Base-by-base conservation (phyloP, 2,888 invertebrate genomes). In the Entomobrya multifasciata region DNA sequence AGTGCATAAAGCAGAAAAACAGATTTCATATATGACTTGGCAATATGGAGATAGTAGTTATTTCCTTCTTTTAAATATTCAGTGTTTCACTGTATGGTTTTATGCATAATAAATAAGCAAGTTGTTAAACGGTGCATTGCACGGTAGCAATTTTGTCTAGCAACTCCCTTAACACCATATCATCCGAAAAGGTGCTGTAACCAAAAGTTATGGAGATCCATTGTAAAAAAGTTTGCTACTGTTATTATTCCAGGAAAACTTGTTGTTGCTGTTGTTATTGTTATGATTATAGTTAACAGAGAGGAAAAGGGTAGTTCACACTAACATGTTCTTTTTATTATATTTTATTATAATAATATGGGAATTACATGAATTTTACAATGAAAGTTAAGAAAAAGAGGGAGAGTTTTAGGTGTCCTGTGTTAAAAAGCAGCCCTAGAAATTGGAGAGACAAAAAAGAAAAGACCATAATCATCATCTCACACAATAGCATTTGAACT, bases 281-380 rank as follows among this genome's bases (percentile, higher is more conserved):
- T 22, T 22, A 47, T 30, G 1, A 17, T 70, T 5, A 25, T 15
- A 47, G 47, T n/a, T n/a, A 44, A 47, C 44, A 47, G 22, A 44
- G 20, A 22, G 41, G 20, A n/a, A 65, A 65, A 41, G 47, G 11
- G 47, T 20, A 47, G 70, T 44, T 70, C 47, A 70, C 70, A 70
- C 47, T 70, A 70, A 70, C n/a, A n/a, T 70, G 15, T 70, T 70
- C 22, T 17, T 47, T 70, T 70, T 47, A 70, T 65, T 44, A 47
- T 47, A 70, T 47, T 70, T 70, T 70, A 70, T 70, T 70, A 47
- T 70, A 47, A 70, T 47, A 70, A 70, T 70, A 70, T 70, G 44
- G 47, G 20, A n/a, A 13, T 62, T 30, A 44, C 15, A 47, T 70
- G 47, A 22, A 25, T 22, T 70, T 44, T 10, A 47, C 15, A 20